Evolutionary conservation across 1,140 invertebrate genomes (phyloP), one percentile per base, ranked within the genome.

Genomic region (Bicyclus anynana): DNA sequence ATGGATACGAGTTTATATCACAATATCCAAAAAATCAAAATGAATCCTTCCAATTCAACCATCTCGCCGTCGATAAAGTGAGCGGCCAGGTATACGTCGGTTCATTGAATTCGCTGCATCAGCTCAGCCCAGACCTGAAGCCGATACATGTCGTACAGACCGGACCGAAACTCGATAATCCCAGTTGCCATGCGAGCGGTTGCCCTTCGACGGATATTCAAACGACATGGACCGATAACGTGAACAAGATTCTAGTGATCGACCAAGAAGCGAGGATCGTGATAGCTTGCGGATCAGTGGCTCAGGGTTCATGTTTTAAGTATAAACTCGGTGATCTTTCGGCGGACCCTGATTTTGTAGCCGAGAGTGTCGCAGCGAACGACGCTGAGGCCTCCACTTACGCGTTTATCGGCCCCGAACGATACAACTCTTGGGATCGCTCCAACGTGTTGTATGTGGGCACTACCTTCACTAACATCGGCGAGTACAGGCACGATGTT

Each of bases 331-430:
- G 91, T 37, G 95, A 97, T 84, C 95, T 99, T 69, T 94, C 93
- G 37, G 86, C 92, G 6, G 90, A 91, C 27, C 92, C 94, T 1
- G 91, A 95, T 51, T 95, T 96, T 68, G 91, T 96, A 49, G 92
- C 94, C 0, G 90, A 91, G 26, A 94, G 95, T 55, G 93, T 99
- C 9, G 97, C 96, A 0, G 96, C 97, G 1, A 98, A 98, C 77
- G 97, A 98, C 83, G 94, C 96, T 56, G 91, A 92, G 57, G 95
- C 97, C 0, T 97, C 97, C 0, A 98, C 97, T 0, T 97, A 95
- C 70, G 97, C 97, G 1, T 99, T 98, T 77, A 96, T 99, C 47
- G 97, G 97, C 0, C 97, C 97, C 0, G 94, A 97, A 62, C 92
- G 94, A 44, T 97, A 97, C 72, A 92, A 93, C 65, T 90, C 91